A percentile compares a stretch with the other conserved stretches of the same genome.
These are phyloP conservation scores for Diaperis boleti DNA, from an alignment of 2,888 invertebrate species.

Conservation along the genomic window DNA sequence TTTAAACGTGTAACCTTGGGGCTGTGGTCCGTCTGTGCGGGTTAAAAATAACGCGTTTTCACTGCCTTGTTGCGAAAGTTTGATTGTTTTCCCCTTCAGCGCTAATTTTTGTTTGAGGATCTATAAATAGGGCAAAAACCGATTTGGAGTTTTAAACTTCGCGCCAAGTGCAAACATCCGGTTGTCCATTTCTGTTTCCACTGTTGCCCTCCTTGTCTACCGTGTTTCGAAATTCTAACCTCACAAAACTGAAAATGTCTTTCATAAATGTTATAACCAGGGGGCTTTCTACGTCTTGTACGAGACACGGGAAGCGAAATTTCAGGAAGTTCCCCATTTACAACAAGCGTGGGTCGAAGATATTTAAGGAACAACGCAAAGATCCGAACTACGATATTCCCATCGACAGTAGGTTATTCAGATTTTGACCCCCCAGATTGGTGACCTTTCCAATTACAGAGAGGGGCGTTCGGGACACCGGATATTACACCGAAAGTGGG, in stretches of 20 bases:
- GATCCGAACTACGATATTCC: conserved; percentile 74
- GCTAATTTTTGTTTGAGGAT: no score
- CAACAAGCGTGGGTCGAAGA: conserved; percentile 80
- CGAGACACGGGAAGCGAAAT: conserved; percentile 79
- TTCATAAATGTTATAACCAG: conserved; percentile 63
- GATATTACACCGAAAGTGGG: conserved; percentile 70
- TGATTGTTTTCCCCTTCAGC: no score
- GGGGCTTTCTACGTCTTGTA: conserved; percentile 68
- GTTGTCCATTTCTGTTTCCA: background rate
- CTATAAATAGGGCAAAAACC: background rate
- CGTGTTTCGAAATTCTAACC: background rate
- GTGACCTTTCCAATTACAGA: no score
- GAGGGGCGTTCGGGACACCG: conserved; percentile 78
- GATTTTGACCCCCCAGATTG: background rate
- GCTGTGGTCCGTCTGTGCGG: background rate
- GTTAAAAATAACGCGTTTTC: no score
- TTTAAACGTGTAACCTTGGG: background rate
- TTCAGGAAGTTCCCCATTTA: conserved; percentile 83
- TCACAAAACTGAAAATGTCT: conserved; percentile 48
- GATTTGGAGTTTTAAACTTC: conserved; percentile 10
- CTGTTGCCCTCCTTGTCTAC: conserved; percentile 1
- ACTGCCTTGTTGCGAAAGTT: no score
- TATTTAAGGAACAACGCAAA: conserved; percentile 73
- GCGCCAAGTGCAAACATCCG: conserved; percentile 1
- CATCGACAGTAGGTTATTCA: conserved; percentile 69